Base-by-base conservation (phyloP, 1,140 invertebrate species). In the Bilobella aurantiaca region DNA sequence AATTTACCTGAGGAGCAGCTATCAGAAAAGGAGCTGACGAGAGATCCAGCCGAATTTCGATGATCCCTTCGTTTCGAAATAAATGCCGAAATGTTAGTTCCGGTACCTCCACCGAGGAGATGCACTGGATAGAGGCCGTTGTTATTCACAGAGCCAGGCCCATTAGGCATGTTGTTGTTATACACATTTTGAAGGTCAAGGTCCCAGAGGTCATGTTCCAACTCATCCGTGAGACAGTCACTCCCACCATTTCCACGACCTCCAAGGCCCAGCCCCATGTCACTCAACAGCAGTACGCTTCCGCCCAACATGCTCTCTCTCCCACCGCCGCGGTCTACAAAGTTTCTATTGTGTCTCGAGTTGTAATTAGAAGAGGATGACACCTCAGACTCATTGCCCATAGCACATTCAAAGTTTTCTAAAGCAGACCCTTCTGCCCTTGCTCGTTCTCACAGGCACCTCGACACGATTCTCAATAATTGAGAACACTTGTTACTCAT, bases 201-300 rank as follows among this genome's bases (percentile, higher is more conserved):
- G 66, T 90, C 85, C 89, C 89, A 92, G 64, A 91, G 81, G 70
- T 91, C 49, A 23, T 53, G 49, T 53, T 53, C 89, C 53, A 90
- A 80, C 69, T 89, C 88, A 60, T 62, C 59, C 5, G 32, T 62
- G 23, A 37, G 3, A 46, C 31, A 46, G 5, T 37, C 59, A 18
- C 30, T 37, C 21, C n/a, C 59, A 18, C 30, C 8, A 46, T 27
- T 42, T 16, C 58, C 27, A 59, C 27, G 79, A 75, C 87, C 77
- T 64, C 70, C 58, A n/a, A n/a, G n/a, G n/a, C n/a, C n/a, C n/a
- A n/a, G n/a, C 66, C 72, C 64, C 73, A 63, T 34, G 31, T 63
- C 68, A 16, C 70, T 66, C 8, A 71, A 69, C 12, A 60, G 74
- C 72, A 82, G 79, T 80, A 53, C 49, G 5, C 49, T 23, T 53